Evolutionary conservation across 2,888 invertebrate species (phyloP).

Genomic region (Teinopalpus imperialis): DNA sequence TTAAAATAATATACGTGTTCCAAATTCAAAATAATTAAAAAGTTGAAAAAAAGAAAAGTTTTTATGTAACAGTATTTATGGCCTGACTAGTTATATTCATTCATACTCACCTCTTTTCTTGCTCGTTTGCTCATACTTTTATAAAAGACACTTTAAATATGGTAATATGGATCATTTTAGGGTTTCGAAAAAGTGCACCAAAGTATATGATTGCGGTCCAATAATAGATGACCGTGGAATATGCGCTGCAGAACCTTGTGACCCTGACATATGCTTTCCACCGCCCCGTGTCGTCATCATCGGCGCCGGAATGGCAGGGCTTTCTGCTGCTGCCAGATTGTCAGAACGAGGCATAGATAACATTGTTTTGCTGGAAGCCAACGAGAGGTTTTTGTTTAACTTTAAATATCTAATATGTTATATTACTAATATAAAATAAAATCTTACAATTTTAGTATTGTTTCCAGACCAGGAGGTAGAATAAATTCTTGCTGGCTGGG

Average conservation of each 20-base stretch:
- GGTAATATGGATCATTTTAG: no score
- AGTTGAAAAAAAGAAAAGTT: no score
- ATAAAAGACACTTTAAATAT: no score
- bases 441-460: no score
- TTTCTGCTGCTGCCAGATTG: conserved; percentile 89
- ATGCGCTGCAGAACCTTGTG: conserved; percentile 56
- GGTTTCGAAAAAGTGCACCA: conserved; percentile 43
- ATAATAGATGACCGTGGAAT: conserved; percentile 59
- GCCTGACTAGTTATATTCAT: no score
- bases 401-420: no score
- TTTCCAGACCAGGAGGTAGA: conserved; percentile 87
- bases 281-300: conserved; percentile 87
- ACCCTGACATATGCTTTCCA: conserved; percentile 49
- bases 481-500: conserved; percentile 89
- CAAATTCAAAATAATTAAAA: no score
- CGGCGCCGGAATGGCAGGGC: conserved; percentile 90
- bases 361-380: conserved; percentile 88
- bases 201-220: conserved; percentile 50
- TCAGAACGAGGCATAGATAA: conserved; percentile 86
- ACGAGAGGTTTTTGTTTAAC: conserved; percentile 81
- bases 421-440: no score
- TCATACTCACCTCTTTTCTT: no score
- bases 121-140: no score
- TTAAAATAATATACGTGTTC: no score
- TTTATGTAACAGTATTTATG: no score